Conservation (phyloP, 2,797 vertebrate genomes). For the Hippopotamyrus pictus region DNA sequence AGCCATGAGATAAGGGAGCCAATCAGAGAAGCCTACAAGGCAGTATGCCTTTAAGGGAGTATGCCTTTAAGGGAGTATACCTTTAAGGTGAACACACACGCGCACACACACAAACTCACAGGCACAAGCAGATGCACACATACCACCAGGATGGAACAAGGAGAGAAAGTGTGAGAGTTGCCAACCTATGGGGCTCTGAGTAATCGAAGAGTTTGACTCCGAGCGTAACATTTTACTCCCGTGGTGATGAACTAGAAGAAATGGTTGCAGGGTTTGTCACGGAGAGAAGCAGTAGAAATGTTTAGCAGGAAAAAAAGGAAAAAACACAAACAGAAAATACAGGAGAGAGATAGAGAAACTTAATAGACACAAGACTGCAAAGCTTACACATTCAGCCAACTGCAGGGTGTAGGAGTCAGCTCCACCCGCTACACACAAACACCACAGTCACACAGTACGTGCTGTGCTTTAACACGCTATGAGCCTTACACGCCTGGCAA, state of each 20-base stretch:
- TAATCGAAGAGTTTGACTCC: slow-evolving; percentile 99
- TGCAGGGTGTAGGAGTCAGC: slow-evolving; percentile 22
- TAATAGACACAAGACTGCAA: slow-evolving; percentile 35
- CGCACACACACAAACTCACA: slow-evolving; percentile 49
- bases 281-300: slow-evolving; percentile 63
- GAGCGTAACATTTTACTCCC: slow-evolving; percentile 99
- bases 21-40: slow-evolving; percentile 15
- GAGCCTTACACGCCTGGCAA: neutral
- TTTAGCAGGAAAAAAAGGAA: slow-evolving; percentile 73
- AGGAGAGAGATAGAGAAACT: slow-evolving; percentile 28
- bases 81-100: slow-evolving; percentile 45
- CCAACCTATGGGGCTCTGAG: slow-evolving; percentile 99
- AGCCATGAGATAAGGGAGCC: slow-evolving; percentile 29
- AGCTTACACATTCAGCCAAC: slow-evolving; percentile 37
- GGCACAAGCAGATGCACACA: slow-evolving; percentile 64
- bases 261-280: slow-evolving; percentile 76
- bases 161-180: slow-evolving; percentile 89
- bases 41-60: neutral
- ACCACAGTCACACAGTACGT: neutral
- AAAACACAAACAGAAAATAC: slow-evolving; percentile 48
- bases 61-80: slow-evolving; percentile 20
- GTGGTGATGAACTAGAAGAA: slow-evolving; percentile 99
- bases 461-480: neutral
- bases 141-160: slow-evolving; percentile 76
- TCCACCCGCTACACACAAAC: neutral